Evolutionary conservation across 2,113 vertebrate species (phyloP).

Genomic region (Tor tambroides): DNA sequence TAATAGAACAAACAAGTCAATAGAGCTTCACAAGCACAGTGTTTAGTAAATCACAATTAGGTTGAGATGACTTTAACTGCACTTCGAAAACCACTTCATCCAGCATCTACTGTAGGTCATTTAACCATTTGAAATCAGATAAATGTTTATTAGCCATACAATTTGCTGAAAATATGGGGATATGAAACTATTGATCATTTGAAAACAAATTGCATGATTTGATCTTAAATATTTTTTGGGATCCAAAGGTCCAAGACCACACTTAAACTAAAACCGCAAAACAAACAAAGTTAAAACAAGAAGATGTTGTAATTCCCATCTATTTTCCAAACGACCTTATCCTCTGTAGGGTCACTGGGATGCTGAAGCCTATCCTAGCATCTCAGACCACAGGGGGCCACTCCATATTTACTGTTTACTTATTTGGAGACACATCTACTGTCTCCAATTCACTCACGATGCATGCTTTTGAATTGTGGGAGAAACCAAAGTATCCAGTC

Average conservation of each 20-base stretch:
- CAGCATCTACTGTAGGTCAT: not conserved
- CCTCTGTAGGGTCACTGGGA: not conserved
- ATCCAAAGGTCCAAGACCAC: not conserved
- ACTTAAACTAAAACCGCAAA: not conserved
- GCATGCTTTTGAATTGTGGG: not conserved
- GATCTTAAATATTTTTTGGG: not conserved
- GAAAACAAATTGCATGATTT: not conserved
- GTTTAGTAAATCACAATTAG: not conserved
- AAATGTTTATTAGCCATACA: not conserved
- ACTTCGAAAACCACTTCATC: not conserved
- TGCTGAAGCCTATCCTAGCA: not conserved
- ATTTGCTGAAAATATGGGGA: not conserved
- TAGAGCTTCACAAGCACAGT: not conserved
- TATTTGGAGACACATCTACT: too few species aligned
- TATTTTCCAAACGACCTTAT: not conserved
- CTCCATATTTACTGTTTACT: too few species aligned
- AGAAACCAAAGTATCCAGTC: not conserved
- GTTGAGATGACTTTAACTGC: not conserved
- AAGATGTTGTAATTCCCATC: not conserved
- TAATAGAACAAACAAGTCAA: slow-evolving; percentile 47
- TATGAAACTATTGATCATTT: not conserved
- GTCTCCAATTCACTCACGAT: not conserved
- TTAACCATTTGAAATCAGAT: not conserved
- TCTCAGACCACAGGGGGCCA: too few species aligned
- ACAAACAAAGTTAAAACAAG: not conserved